These are phyloP conservation scores for Talpa occidentalis DNA, from an alignment of 2,113 vertebrate species.

Conservation along the genomic window DNA sequence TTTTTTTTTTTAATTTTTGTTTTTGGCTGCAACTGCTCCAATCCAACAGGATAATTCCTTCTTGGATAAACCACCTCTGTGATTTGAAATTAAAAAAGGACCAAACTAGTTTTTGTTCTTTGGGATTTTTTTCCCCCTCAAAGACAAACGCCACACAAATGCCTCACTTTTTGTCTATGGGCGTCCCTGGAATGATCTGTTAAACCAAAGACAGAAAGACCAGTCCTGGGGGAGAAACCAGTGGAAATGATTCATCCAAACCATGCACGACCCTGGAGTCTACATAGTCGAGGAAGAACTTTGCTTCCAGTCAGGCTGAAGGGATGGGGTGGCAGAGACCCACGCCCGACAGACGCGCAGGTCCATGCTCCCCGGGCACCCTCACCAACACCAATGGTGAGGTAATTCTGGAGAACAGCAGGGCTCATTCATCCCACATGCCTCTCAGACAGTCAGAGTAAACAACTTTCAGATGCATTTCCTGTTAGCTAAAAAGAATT, in stretches of 20 bases:
- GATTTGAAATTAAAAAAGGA: neutral
- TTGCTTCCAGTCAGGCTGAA: neutral
- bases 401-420: slow-evolving; percentile 39
- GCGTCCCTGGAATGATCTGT: slow-evolving; percentile 5
- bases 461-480: slow-evolving; percentile 69
- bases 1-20: too few relatives aligned
- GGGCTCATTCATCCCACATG: slow-evolving; percentile 37
- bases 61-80: neutral
- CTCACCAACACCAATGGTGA: neutral
- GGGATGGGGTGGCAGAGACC: neutral
- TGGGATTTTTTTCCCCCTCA: too few relatives aligned
- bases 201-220: neutral
- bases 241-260: neutral
- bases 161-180: neutral
- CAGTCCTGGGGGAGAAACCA: neutral
- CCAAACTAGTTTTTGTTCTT: neutral
- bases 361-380: neutral
- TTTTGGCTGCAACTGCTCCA: neutral
- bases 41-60: neutral
- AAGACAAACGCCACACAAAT: neutral
- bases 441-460: slow-evolving; percentile 52
- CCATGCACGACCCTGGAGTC: neutral
- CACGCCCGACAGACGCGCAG: neutral
- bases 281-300: neutral
- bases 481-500: slow-evolving; percentile 53